Evolutionary conservation across 2,797 vertebrate species (phyloP), one percentile per base, ranked within the genome.

Genomic region (Micropoecilia bifurca): DNA sequence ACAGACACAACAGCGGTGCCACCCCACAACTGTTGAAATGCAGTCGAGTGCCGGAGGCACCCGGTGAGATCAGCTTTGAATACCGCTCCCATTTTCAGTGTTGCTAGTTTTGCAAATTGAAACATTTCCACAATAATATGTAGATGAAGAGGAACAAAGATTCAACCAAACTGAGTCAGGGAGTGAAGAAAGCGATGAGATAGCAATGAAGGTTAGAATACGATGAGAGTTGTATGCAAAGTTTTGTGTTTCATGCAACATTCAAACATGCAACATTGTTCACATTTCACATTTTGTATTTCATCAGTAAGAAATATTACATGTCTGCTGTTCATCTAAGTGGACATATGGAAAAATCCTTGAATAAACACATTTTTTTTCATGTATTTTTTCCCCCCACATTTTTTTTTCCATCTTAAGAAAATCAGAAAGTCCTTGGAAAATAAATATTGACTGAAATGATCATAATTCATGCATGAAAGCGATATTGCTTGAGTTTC

Each of bases 51-150:
- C 63, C 83, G 36, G 87, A 55, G 50, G 7, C 50, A 28, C 71
- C 78, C 8, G 71, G 55, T 85, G 83, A 83, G 84, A 63, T 87
- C 75, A 72, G 78, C 76, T 88, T 74, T 81, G 73, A 84, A 41
- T 77, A 87, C 69, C 81, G 81, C 69, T 73, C 81, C 14, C 39
- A 59, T 59, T 28, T 59, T 57, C n/a, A 28, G 55, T 57, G n/a
- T 28, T 57, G 3, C 10, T 28, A 57, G 55, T 30, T 59, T 59
- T 30, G n/a, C 1, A 59, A 14, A 6, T 30, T 14, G 3, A 13
- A 59, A 28, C 13, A 30, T 13, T 13, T 30, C 55, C 55, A 59
- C 28, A 59, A 30, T 28, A 57, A 57, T 28, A 28, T 57, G 28
- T n/a, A 0, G 55, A 28, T 30, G 10, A 57, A 57, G n/a, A 57